Base-by-base conservation (phyloP, 2,888 invertebrate genomes). In the Cataglyphis livida region DNA sequence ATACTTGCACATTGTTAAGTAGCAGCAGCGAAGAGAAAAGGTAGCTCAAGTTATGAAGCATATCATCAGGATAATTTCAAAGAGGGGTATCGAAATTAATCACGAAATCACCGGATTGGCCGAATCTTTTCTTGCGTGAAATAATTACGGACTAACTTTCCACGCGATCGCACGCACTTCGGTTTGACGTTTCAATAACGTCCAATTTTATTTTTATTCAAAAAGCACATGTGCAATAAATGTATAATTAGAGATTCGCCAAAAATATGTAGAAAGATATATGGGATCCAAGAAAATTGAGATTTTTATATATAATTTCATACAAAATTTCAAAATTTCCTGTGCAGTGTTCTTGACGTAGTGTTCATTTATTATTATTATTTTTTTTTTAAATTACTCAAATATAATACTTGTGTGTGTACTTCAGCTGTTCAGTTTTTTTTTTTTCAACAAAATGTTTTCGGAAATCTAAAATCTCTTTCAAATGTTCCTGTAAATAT, bases 81-180 rank as follows among this genome's bases (percentile, higher is more conserved):
- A 62, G 68, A 41, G 57, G 76, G 51, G 25, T 44, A 21, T 62
- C 54, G 21, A 59, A 59, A 76, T 76, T 70, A 75, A 84, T 85
- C 78, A 81, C 82, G 76, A 81, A 74, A 86, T 65, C 35, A n/a
- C 48, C 64, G 28, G 44, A 68, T 41, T 75, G 64, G 44, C 59
- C 84, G 65, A 84, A 84, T 76, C 70, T 81, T 85, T 82, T 73
- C 28, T 66, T 78, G 73, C 48, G 57, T 35, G n/a, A n/a, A 15
- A 32, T 70, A 85, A 89, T 86, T 73, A 70, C 51, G 71, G 75
- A 7, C 48, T 57, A 78, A 76, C 48, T 81, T 75, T 85, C 71
- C 86, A 88, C 82, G 83, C 85, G 86, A 89, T 88, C 81, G 79
- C 83, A 84, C 78, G 83, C 65, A n/a, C 9, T 54, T 68, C 21